Percentiles rank a stretch among this genome's conserved stretches.
Conservation (phyloP, 2,797 vertebrate genomes). For the Vultur gryphus region DNA sequence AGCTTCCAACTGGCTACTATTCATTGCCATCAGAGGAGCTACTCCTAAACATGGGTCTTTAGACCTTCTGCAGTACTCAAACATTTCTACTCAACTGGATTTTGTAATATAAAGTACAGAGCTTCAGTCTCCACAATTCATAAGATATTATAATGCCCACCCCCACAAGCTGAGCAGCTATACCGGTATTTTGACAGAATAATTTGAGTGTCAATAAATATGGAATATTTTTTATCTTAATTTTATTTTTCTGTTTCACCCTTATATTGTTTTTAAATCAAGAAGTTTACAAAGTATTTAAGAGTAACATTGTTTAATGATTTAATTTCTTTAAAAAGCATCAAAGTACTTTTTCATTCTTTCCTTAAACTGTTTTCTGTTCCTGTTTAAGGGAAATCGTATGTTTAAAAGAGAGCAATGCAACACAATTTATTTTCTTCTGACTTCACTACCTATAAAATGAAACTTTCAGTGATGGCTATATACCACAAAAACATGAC, state of each 20-base stretch:
- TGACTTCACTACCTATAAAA: not conserved
- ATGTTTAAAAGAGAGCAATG: not conserved
- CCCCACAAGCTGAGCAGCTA: not conserved
- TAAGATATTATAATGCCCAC: not conserved
- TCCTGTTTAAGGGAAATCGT: not conserved
- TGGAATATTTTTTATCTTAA: not conserved
- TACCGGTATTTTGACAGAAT: not conserved
- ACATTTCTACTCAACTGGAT: not conserved
- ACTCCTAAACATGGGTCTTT: not conserved
- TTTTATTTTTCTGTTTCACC: not conserved
- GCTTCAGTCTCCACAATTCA: not conserved
- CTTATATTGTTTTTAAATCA: not conserved
- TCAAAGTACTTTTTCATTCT: not conserved
- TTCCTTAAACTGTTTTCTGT: not conserved
- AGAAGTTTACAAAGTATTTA: not conserved
- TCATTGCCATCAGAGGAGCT: not conserved
- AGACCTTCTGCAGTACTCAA: not conserved
- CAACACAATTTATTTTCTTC: not conserved
- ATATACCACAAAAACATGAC: not conserved
- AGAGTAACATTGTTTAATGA: not conserved
- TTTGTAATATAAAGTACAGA: not conserved
- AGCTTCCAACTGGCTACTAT: not conserved
- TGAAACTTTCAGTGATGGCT: not conserved
- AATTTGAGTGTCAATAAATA: not conserved
- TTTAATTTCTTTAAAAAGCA: not conserved